Percentiles rank a stretch among this genome's conserved stretches.
Conservation (phyloP, 2,113 vertebrate species). For the Toxotes chatareus region DNA sequence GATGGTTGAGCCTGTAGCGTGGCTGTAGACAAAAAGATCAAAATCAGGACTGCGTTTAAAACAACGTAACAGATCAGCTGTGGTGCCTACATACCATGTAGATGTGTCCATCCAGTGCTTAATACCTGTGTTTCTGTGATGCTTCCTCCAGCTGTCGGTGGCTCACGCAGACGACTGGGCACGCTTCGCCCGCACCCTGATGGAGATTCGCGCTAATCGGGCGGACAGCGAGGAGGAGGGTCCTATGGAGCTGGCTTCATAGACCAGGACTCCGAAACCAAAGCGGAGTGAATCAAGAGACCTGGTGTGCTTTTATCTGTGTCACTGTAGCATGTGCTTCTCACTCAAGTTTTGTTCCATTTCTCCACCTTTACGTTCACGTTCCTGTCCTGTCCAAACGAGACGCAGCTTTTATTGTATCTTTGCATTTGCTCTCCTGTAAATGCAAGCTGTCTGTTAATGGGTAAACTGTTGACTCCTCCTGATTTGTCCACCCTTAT, state of each 20-base stretch:
- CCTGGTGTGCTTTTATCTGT: conserved; percentile 39
- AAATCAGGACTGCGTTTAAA: background rate
- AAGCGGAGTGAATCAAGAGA: conserved; percentile 27
- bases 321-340: conserved; percentile 71
- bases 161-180: conserved; percentile 95
- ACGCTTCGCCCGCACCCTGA: conserved; percentile 91
- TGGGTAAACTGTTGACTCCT: conserved; percentile 21
- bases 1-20: background rate
- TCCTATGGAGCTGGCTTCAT: conserved; percentile 89
- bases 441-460: conserved; percentile 30
- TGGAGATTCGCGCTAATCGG: conserved; percentile 95
- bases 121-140: conserved; percentile 18
- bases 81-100: background rate
- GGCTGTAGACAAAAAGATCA: too few relatives aligned
- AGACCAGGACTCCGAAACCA: conserved; percentile 55
- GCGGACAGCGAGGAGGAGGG: conserved; percentile 95
- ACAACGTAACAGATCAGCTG: background rate
- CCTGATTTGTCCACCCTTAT: conserved; percentile 24
- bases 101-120: background rate
- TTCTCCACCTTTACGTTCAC: conserved; percentile 22
- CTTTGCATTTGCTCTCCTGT: conserved; percentile 20
- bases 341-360: conserved; percentile 26
- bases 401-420: background rate
- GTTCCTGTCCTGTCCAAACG: conserved; percentile 15
- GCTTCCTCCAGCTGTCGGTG: conserved; percentile 86